A percentile compares a stretch with the other conserved stretches of the same genome.
Conservation (phyloP, 2,113 vertebrate species). For the Oceanodroma tethys region DNA sequence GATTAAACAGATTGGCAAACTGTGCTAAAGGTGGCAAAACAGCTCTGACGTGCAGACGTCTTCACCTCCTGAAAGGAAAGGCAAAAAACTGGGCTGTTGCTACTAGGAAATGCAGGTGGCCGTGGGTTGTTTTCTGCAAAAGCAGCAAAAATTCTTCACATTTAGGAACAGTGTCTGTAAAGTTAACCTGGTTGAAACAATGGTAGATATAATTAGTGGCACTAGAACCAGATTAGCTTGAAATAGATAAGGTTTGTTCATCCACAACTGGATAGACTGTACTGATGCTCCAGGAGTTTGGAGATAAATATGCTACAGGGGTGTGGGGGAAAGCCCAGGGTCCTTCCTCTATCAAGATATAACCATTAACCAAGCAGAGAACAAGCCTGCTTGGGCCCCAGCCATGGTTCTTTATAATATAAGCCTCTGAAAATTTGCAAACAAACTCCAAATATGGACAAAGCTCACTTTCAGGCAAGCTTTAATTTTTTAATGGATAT, state of each 20-base stretch:
- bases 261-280: not conserved
- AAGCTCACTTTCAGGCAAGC: not conserved
- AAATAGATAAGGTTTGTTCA: not conserved
- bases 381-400: not conserved
- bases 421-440: not conserved
- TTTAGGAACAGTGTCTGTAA: not conserved
- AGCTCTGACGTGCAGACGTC: not conserved
- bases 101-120: not conserved
- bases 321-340: not conserved
- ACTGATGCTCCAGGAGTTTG: not conserved
- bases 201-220: not conserved
- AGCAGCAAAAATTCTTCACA: not conserved
- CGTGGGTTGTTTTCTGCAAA: not conserved
- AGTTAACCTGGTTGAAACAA: not conserved
- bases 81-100: not conserved
- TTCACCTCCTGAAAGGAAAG: not conserved
- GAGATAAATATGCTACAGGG: not conserved
- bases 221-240: not conserved
- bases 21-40: not conserved
- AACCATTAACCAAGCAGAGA: not conserved
- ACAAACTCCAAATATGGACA: not conserved
- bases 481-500: not conserved
- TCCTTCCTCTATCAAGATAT: not conserved
- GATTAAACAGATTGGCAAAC: conserved; percentile 9
- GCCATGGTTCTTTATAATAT: not conserved